A percentile compares a stretch with the other conserved stretches of the same genome.
These are phyloP conservation scores for Neosilurus hyrtlii DNA, from an alignment of 2,797 vertebrate genomes.

Conservation along the genomic window DNA sequence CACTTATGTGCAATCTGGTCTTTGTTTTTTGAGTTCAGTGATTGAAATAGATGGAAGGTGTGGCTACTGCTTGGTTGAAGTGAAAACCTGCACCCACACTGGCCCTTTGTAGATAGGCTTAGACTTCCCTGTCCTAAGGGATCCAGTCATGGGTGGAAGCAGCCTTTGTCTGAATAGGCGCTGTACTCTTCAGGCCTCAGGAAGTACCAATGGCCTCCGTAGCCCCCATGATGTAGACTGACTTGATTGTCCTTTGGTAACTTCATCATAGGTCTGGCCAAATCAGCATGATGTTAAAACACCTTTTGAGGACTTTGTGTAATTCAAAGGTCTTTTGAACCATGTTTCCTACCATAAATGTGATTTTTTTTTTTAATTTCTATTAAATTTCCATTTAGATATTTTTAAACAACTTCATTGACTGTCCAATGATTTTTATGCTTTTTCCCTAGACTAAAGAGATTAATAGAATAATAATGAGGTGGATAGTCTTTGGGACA, in stretches of 20 bases:
- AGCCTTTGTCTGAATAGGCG: constrained; percentile 73
- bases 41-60: too few relatives aligned
- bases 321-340: constrained; percentile 45
- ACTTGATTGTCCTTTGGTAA: constrained; percentile 79
- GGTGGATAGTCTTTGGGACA: constrained; percentile 62
- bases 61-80: too few relatives aligned
- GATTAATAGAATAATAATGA: constrained; percentile 69
- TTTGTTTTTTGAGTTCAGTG: too few relatives aligned
- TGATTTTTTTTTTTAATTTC: constrained; percentile 36
- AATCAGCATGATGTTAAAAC: constrained; percentile 57
- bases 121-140: constrained; percentile 36
- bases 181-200: constrained; percentile 74
- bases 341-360: constrained; percentile 39
- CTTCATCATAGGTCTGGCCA: constrained; percentile 75
- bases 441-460: constrained; percentile 38
- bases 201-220: constrained; percentile 77
- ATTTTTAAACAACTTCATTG: constrained; percentile 49
- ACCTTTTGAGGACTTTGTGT: constrained; percentile 34
- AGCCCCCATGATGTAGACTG: constrained; percentile 73
- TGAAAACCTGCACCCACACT: too few relatives aligned
- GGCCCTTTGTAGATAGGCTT: too few relatives aligned
- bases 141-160: constrained; percentile 73
- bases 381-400: constrained; percentile 47
- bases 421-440: constrained; percentile 42
- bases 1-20: too few relatives aligned